phyloP scores from a whole-genome alignment of 2,797 vertebrate species.

The Craterocephalus amniculus region DNA sequence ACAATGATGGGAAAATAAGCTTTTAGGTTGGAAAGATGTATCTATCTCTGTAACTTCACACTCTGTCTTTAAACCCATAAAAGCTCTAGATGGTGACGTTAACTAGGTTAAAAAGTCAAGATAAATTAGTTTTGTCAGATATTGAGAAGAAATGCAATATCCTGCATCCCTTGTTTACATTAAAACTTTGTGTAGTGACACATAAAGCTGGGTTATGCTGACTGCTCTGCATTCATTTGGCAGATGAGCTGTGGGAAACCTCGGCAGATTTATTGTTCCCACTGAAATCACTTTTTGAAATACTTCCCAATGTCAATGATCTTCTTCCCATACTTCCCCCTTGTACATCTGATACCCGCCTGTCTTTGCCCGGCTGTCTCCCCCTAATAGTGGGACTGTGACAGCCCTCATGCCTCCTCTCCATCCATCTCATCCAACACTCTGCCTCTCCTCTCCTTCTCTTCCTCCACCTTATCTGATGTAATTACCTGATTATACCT shows the following conservation, averaged over 20 bases:
- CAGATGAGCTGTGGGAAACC: constrained; percentile 35
- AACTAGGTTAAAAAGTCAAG: not conserved
- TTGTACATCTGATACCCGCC: constrained; percentile 66
- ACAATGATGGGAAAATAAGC: not conserved
- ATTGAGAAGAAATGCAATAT: not conserved
- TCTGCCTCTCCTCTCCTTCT: constrained; percentile 43
- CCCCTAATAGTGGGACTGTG: constrained; percentile 52
- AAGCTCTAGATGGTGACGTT: not conserved
- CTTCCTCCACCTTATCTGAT: constrained; percentile 68
- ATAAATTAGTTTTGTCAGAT: no score
- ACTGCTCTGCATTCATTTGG: constrained; percentile 9
- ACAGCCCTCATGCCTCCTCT: constrained; percentile 58
- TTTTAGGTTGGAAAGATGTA: no score
- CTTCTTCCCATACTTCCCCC: constrained; percentile 55
- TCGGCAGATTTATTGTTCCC: constrained; percentile 52
- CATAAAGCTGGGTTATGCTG: no score
- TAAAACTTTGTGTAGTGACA: not conserved
- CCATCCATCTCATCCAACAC: constrained; percentile 40
- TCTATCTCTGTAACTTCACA: not conserved
- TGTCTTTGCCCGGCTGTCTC: constrained; percentile 52
- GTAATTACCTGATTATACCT: constrained; percentile 73
- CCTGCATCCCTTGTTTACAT: not conserved
- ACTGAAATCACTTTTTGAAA: constrained; percentile 64
- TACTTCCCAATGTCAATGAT: constrained; percentile 65
- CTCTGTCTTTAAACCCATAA: no score